phyloP scores from a whole-genome alignment of 2,113 vertebrate species.

The Patagioenas fasciata region DNA sequence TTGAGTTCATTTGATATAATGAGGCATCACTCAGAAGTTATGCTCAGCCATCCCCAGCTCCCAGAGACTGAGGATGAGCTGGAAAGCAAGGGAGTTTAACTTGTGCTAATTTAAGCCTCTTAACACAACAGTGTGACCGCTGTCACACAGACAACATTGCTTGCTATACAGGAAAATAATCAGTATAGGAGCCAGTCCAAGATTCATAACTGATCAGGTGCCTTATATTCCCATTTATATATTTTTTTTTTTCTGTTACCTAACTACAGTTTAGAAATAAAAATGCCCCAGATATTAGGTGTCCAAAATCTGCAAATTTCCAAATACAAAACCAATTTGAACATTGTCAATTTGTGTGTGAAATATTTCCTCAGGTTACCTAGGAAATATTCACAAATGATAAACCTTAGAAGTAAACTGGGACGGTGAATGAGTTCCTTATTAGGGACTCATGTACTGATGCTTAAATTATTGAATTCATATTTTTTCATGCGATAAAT shows the following conservation, averaged over 20 bases:
- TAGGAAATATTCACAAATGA: neutral
- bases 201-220: neutral
- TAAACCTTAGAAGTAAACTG: neutral
- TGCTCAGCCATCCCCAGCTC: no score
- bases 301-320: neutral
- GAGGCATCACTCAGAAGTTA: no score
- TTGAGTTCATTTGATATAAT: no score
- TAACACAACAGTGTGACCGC: neutral
- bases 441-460: neutral
- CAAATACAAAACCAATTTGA: neutral
- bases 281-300: neutral
- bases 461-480: neutral
- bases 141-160: neutral
- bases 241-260: neutral
- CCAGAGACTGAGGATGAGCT: no score
- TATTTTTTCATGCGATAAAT: neutral
- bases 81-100: no score
- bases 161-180: neutral
- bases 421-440: neutral
- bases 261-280: neutral
- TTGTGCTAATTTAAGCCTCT: no score
- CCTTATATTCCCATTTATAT: neutral
- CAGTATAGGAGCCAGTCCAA: neutral
- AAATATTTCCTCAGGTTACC: neutral
- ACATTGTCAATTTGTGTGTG: fast-evolving